These are phyloP conservation scores for Euplagia quadripunctaria DNA, from an alignment of 2,888 invertebrate species.

Conservation along the genomic window DNA sequence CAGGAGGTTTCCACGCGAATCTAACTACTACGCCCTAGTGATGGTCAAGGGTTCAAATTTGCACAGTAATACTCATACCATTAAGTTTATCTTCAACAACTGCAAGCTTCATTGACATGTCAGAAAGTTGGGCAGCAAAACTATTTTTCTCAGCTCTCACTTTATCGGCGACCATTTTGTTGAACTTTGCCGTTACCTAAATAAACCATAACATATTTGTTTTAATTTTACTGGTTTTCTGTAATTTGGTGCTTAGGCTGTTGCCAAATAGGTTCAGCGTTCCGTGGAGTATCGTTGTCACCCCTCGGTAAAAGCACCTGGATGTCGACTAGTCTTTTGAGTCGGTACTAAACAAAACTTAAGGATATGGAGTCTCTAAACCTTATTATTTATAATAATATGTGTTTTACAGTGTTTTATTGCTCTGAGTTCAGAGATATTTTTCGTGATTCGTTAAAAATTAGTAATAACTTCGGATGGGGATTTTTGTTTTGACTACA, in stretches of 20 bases:
- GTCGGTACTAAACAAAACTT: not conserved
- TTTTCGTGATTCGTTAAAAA: too few relatives aligned
- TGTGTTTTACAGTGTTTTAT: too few relatives aligned
- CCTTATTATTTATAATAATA: not conserved
- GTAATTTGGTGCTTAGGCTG: too few relatives aligned
- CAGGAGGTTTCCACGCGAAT: too few relatives aligned
- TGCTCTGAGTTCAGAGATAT: too few relatives aligned
- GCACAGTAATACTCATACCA: conserved; percentile 50
- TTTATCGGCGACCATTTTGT: conserved; percentile 64
- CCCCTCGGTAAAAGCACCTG: not conserved
- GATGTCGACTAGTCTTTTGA: not conserved
- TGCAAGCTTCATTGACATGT: conserved; percentile 64
- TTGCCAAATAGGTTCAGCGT: not conserved
- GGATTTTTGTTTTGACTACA: too few relatives aligned
- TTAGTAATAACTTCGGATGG: too few relatives aligned
- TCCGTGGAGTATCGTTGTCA: not conserved
- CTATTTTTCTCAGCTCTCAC: conserved; percentile 62
- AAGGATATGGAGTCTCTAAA: not conserved
- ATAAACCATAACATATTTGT: not conserved
- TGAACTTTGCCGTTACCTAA: conserved; percentile 62
- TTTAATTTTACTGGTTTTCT: too few relatives aligned
- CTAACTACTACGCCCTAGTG: too few relatives aligned
- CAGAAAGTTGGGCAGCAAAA: conserved; percentile 57
- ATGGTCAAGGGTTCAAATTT: not conserved
- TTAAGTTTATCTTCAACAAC: conserved; percentile 69